Evolutionary conservation across 1,140 invertebrate species (phyloP).

Genomic region (Halyomorpha halys): DNA sequence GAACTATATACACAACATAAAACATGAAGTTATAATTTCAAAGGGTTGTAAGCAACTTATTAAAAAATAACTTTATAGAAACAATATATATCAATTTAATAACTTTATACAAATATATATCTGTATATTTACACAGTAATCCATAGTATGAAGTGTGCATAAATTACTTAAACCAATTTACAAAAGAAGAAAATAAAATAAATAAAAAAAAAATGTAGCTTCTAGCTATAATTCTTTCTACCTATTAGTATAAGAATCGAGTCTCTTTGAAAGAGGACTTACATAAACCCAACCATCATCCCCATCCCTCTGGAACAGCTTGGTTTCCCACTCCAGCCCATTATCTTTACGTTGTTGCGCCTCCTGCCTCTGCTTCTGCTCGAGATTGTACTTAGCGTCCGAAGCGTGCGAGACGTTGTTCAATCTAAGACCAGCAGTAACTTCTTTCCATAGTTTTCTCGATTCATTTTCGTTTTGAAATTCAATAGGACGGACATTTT

Average conservation of each 20-base stretch:
- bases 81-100: too few relatives aligned
- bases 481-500: conserved; percentile 72
- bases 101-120: too few relatives aligned
- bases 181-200: too few relatives aligned
- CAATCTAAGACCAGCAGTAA: conserved; percentile 78
- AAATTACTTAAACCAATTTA: too few relatives aligned
- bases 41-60: too few relatives aligned
- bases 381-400: conserved; percentile 76
- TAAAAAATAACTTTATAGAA: too few relatives aligned
- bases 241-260: not conserved
- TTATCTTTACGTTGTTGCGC: conserved; percentile 64
- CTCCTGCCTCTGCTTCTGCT: conserved; percentile 91
- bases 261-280: conserved; percentile 35
- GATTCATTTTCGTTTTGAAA: conserved; percentile 80
- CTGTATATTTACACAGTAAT: too few relatives aligned
- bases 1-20: too few relatives aligned
- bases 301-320: conserved; percentile 41
- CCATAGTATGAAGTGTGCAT: too few relatives aligned
- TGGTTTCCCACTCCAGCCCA: conserved; percentile 56
- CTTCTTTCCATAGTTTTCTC: conserved; percentile 89
- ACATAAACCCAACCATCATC: conserved; percentile 39
- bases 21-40: too few relatives aligned
- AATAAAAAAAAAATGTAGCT: too few relatives aligned
- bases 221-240: not conserved
- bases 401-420: conserved; percentile 90